These are phyloP conservation scores for Drosophila cyrtoloma DNA, from an alignment of 2,888 invertebrate genomes.

Conservation along the genomic window DNA sequence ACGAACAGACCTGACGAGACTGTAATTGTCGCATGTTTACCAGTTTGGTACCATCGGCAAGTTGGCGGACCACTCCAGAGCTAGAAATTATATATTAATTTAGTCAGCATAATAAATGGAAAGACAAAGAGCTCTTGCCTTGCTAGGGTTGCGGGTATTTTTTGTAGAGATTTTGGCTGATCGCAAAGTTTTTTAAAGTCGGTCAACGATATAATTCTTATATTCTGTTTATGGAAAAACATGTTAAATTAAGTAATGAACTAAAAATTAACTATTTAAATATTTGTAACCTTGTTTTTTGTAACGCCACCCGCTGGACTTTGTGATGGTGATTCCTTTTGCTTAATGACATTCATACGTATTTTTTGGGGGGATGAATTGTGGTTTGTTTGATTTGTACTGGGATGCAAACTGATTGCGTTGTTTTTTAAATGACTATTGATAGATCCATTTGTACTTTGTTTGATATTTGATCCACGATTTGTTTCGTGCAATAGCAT, in stretches of 20 bases:
- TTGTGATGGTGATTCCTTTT: conserved; percentile 54
- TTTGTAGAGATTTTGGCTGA: conserved; percentile 79
- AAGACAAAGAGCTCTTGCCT: conserved; percentile 64
- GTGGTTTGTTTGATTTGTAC: conserved; percentile 34
- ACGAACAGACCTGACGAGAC: conserved; percentile 68
- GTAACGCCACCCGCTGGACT: conserved; percentile 54
- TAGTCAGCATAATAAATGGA: not conserved
- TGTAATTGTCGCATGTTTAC: conserved; percentile 72
- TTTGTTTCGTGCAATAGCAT: conserved; percentile 88
- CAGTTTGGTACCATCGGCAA: conserved; percentile 71
- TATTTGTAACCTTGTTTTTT: conserved; percentile 63
- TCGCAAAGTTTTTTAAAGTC: conserved; percentile 84
- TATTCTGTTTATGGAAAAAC: conserved; percentile 71
- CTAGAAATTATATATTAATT: conserved; percentile 42
- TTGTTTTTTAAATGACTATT: conserved; percentile 50
- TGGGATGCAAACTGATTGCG: conserved; percentile 42
- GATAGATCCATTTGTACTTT: conserved; percentile 49
- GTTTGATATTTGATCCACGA: conserved; percentile 45
- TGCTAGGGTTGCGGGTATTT: conserved; percentile 77
- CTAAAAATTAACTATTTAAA: not conserved
- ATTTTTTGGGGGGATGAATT: conserved; percentile 66
- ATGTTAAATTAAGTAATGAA: not conserved
- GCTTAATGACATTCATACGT: conserved; percentile 74
- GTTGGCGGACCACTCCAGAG: conserved; percentile 76
- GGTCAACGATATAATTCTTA: conserved; percentile 84